These are phyloP conservation scores for Lasiurus cinereus DNA, from an alignment of 2,113 vertebrate genomes.

Conservation along the genomic window DNA sequence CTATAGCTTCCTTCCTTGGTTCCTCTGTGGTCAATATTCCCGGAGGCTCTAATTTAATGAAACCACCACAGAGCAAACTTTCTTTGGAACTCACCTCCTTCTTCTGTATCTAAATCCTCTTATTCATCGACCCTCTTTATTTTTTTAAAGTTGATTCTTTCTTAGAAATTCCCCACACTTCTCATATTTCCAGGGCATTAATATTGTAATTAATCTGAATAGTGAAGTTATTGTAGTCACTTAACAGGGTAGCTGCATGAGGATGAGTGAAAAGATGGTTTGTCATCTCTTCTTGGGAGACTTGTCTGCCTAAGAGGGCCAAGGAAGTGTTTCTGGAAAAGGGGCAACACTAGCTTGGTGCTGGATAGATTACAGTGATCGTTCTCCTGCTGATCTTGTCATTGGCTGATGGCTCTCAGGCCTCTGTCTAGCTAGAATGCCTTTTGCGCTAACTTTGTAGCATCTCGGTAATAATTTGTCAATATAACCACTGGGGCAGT, in stretches of 20 bases:
- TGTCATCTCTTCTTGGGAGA: not conserved
- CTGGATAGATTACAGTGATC: not conserved
- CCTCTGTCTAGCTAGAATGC: not conserved
- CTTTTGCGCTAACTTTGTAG: not conserved
- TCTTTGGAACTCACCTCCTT: not conserved
- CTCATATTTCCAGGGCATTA: not conserved
- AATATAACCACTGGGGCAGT: not conserved
- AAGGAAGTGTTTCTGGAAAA: not conserved
- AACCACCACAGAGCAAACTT: not conserved
- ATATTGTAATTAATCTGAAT: not conserved
- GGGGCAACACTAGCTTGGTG: too few relatives aligned
- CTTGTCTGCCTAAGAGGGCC: not conserved
- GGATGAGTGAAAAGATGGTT: not conserved
- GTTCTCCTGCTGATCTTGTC: not conserved
- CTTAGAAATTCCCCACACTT: slow-evolving; percentile 15
- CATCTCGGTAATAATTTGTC: not conserved
- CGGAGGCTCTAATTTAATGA: not conserved
- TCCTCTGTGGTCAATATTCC: not conserved
- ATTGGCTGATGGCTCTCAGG: not conserved
- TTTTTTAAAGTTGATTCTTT: not conserved
- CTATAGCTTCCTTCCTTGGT: not conserved
- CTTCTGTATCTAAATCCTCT: not conserved
- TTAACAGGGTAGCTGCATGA: not conserved
- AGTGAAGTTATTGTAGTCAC: not conserved
- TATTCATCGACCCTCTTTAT: not conserved